phyloP scores from a whole-genome alignment of 2,797 vertebrate genomes.

The Neopelma chrysocephalum region DNA sequence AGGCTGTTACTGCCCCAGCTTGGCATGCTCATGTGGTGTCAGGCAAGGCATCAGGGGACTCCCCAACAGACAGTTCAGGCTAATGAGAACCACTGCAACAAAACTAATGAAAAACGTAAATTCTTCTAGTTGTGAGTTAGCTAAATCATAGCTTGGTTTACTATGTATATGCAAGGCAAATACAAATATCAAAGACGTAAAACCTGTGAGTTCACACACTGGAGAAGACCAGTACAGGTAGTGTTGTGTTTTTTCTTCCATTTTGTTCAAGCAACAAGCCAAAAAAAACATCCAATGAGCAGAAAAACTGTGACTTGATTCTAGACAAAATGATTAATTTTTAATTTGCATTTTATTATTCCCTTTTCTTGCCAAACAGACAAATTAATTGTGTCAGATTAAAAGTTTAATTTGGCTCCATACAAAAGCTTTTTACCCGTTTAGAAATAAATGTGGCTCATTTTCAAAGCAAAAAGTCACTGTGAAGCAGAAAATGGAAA shows the following conservation, averaged over 20 bases:
- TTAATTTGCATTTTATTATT: not conserved
- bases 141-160: not conserved
- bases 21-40: not conserved
- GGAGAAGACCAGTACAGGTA: not conserved
- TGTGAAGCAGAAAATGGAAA: not conserved
- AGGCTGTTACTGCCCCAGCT: not conserved
- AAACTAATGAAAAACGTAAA: not conserved
- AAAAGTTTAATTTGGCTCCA: not conserved
- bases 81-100: not conserved
- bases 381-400: not conserved
- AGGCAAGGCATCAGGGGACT: not conserved
- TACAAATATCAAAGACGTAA: not conserved
- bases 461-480: conserved; percentile 13
- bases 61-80: not conserved
- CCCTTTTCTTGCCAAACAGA: not conserved
- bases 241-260: not conserved
- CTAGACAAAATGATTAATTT: not conserved
- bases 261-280: not conserved
- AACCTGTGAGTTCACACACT: not conserved
- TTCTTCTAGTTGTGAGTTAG: not conserved
- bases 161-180: not conserved
- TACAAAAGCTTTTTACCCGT: not conserved
- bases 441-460: not conserved
- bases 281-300: not conserved
- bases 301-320: not conserved